Conservation (phyloP, 2,113 vertebrate species). For the Oostethus manadensis region DNA sequence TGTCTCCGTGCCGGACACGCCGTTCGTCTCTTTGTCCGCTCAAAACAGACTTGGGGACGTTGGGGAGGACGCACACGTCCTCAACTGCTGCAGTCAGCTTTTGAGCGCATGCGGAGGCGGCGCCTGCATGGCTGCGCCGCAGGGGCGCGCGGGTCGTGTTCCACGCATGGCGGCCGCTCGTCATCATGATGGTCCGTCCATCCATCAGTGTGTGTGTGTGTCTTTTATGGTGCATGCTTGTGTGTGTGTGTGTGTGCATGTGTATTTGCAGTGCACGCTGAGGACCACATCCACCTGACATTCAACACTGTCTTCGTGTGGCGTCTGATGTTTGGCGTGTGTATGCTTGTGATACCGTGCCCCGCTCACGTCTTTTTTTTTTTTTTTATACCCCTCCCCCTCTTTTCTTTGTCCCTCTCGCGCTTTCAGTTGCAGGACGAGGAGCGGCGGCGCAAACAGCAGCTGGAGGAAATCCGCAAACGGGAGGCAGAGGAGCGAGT, state of each 20-base stretch:
- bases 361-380: not conserved
- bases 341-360: not conserved
- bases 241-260: not conserved
- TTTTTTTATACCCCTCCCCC: slow-evolving; percentile 1
- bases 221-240: not conserved
- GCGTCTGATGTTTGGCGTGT: not conserved
- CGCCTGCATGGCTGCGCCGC: slow-evolving; percentile 55
- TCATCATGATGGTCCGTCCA: slow-evolving; percentile 25
- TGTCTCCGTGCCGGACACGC: slow-evolving; percentile 11
- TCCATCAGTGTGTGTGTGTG: slow-evolving; percentile 19
- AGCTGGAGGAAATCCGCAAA: slow-evolving; percentile 90
- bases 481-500: slow-evolving; percentile 89
- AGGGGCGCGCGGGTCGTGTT: slow-evolving; percentile 21
- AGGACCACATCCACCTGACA: not conserved
- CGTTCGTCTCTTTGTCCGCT: slow-evolving; percentile 52
- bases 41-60: slow-evolving; percentile 26
- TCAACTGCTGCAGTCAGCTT: slow-evolving; percentile 18
- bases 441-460: slow-evolving; percentile 90
- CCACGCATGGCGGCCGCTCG: slow-evolving; percentile 43
- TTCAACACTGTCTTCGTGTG: not conserved
- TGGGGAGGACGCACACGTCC: not conserved
- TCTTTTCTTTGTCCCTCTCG: slow-evolving; percentile 1
- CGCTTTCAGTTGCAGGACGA: slow-evolving; percentile 91
- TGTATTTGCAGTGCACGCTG: not conserved
- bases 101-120: slow-evolving; percentile 50